phyloP scores from a whole-genome alignment of 2,888 invertebrate genomes.

The Acleris sparsana region DNA sequence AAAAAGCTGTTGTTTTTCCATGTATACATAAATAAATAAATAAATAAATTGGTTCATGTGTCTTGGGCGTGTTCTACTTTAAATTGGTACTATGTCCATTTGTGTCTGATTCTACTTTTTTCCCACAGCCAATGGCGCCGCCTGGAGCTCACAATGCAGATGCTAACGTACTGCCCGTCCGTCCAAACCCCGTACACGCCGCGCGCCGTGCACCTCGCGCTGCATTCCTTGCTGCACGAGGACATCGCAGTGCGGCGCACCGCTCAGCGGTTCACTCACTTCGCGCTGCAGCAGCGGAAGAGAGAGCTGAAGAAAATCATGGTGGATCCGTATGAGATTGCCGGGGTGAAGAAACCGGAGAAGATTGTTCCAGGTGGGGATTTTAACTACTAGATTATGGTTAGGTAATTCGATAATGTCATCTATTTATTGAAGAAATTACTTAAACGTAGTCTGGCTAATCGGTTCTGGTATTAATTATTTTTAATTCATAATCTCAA shows the following conservation, averaged over 20 bases:
- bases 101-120: background rate
- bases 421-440: too few species aligned
- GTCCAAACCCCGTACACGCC: constrained; percentile 87
- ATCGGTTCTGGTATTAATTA: too few species aligned
- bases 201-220: constrained; percentile 85
- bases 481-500: too few species aligned
- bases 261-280: constrained; percentile 85
- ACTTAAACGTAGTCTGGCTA: too few species aligned
- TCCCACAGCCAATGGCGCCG: constrained; percentile 91
- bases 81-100: too few species aligned
- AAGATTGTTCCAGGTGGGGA: constrained; percentile 63
- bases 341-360: constrained; percentile 59
- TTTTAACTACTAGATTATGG: background rate
- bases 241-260: constrained; percentile 90
- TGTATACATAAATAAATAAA: too few species aligned
- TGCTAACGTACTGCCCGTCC: constrained; percentile 88
- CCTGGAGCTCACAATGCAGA: constrained; percentile 88
- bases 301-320: constrained; percentile 83
- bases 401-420: background rate
- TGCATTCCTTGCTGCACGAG: constrained; percentile 88
- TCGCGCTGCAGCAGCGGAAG: constrained; percentile 89
- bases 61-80: too few species aligned
- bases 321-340: constrained; percentile 82
- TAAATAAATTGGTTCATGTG: too few species aligned
- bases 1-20: too few species aligned